These are phyloP conservation scores for Platyrinchus mystaceus DNA, from an alignment of 2,797 vertebrate species.

Conservation along the genomic window DNA sequence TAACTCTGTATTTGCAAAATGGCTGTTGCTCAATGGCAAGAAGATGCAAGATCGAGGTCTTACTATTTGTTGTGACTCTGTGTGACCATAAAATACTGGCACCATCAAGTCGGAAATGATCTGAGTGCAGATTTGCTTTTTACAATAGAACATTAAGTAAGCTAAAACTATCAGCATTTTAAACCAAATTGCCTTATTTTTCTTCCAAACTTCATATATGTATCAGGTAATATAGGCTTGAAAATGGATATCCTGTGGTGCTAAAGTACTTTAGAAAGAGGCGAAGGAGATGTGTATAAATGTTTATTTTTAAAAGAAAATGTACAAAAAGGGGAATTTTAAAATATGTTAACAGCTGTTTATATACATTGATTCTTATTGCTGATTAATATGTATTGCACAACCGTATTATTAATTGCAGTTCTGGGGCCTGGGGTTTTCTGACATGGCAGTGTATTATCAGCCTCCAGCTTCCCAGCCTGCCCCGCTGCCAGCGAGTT, in stretches of 20 bases:
- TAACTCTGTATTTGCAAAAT: conserved; percentile 59
- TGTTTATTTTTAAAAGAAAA: conserved; percentile 80
- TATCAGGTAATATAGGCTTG: conserved; percentile 88
- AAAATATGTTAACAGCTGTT: conserved; percentile 87
- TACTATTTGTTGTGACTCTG: conserved; percentile 66
- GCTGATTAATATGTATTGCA: conserved; percentile 87
- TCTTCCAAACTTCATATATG: conserved; percentile 85
- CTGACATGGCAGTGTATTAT: conserved; percentile 54
- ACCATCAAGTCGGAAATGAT: conserved; percentile 69
- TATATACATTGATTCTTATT: conserved; percentile 88
- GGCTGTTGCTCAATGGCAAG: conserved; percentile 65
- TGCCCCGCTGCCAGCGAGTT: conserved; percentile 68
- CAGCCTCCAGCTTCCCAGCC: conserved; percentile 64
- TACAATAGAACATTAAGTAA: conserved; percentile 82
- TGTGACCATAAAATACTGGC: conserved; percentile 70
- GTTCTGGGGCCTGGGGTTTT: conserved; percentile 70
- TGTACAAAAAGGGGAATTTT: conserved; percentile 85
- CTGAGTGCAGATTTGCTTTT: conserved; percentile 78
- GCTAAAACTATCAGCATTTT: conserved; percentile 83
- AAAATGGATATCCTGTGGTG: conserved; percentile 88
- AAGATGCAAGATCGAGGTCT: conserved; percentile 68
- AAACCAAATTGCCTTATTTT: conserved; percentile 90
- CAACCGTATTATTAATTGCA: conserved; percentile 71
- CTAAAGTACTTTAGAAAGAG: conserved; percentile 83
- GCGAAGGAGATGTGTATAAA: conserved; percentile 80